Evolutionary conservation across 2,113 vertebrate species (phyloP).

Genomic region (Lontra canadensis): DNA sequence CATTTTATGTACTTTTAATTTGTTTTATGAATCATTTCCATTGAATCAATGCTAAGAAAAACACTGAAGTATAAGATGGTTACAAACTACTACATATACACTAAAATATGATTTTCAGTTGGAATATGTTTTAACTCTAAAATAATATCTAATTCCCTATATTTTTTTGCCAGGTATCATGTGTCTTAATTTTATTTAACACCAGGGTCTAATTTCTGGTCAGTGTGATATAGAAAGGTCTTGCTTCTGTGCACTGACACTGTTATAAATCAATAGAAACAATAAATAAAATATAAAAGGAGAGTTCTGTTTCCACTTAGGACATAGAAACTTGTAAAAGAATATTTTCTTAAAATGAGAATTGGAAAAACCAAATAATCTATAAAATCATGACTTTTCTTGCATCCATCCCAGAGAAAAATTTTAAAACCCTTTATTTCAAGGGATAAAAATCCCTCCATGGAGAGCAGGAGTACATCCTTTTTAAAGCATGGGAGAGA

Average conservation of each 20-base stretch:
- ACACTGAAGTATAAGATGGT: not conserved
- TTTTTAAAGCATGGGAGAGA: not conserved
- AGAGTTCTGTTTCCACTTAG: not conserved
- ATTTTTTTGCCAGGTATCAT: not conserved
- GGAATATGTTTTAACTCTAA: not conserved
- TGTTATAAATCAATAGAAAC: not conserved
- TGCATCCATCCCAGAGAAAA: not conserved
- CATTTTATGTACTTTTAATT: slow-evolving; percentile 7
- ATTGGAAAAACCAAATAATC: not conserved
- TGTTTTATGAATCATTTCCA: not conserved
- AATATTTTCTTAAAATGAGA: not conserved
- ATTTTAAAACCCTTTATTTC: not conserved
- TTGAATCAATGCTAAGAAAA: slow-evolving; percentile 16
- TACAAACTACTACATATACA: not conserved
- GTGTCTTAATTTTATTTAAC: not conserved
- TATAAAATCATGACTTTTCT: not conserved
- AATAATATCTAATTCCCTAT: not conserved
- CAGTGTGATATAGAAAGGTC: not conserved
- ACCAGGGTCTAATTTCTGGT: not conserved
- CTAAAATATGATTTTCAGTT: not conserved
- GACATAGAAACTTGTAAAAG: not conserved
- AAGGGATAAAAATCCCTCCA: not conserved
- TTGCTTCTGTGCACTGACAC: not conserved
- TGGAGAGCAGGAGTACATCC: not conserved
- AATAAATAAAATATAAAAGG: not conserved